Conservation (phyloP, 2,888 invertebrate species). For the Volucella bombylans region DNA sequence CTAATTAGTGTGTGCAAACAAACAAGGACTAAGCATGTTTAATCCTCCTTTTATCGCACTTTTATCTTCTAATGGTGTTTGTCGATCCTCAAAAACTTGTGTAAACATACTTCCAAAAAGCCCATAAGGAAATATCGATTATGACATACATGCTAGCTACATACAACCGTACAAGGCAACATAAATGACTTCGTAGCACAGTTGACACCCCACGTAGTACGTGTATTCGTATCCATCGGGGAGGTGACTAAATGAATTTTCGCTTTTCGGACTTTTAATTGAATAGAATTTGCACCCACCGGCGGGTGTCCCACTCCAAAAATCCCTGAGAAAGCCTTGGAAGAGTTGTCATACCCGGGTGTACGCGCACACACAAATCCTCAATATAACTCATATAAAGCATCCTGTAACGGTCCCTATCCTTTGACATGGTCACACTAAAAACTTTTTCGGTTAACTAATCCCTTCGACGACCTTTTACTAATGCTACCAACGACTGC, state of each 20-base stretch:
- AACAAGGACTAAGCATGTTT: constrained; percentile 44
- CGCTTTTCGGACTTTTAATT: constrained; percentile 51
- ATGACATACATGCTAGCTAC: constrained; percentile 31
- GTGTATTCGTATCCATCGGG: constrained; percentile 9
- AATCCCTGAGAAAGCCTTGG: constrained; percentile 4
- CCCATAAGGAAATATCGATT: constrained; percentile 35
- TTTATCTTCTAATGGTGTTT: background rate
- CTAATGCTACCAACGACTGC: background rate
- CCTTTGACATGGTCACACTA: constrained; percentile 46
- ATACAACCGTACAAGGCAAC: constrained; percentile 2
- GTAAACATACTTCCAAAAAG: constrained; percentile 27
- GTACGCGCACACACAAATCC: background rate
- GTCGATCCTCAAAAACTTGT: constrained; percentile 3
- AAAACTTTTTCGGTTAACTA: constrained; percentile 52
- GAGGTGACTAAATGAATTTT: constrained; percentile 32
- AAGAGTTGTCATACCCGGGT: constrained; percentile 2
- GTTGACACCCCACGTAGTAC: background rate
- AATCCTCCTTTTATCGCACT: constrained; percentile 42
- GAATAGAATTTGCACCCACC: constrained; percentile 48
- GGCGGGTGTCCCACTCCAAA: background rate
- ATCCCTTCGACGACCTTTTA: constrained; percentile 47
- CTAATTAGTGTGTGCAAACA: constrained; percentile 60
- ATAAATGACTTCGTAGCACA: background rate
- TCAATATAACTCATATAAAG: constrained; percentile 19
- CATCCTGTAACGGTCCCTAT: constrained; percentile 40